Percentiles rank a stretch among this genome's conserved stretches.
phyloP scores from a whole-genome alignment of 2,113 vertebrate genomes.

The Lathamus discolor region DNA sequence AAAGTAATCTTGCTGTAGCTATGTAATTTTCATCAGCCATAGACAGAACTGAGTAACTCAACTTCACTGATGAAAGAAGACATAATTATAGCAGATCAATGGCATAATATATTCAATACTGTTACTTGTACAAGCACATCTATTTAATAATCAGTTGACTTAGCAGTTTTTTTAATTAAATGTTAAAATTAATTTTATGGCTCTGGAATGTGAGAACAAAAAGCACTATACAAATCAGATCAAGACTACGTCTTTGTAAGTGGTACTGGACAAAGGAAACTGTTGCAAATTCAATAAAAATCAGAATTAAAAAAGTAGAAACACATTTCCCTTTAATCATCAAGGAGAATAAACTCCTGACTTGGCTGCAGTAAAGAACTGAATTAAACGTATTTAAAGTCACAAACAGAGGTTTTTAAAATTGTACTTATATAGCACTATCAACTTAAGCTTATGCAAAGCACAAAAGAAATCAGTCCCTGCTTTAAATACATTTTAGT shows the following conservation, averaged over 20 bases:
- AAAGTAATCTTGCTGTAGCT: neutral
- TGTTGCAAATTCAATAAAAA: neutral
- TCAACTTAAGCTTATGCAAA: neutral
- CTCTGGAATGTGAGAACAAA: neutral
- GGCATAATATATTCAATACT: neutral
- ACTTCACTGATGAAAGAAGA: neutral
- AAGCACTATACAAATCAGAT: neutral
- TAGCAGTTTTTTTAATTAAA: neutral
- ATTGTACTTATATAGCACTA: neutral
- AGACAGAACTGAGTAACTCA: neutral
- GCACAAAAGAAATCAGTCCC: neutral
- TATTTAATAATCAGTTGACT: neutral
- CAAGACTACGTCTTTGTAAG: neutral
- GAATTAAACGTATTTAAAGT: neutral
- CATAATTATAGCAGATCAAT: neutral
- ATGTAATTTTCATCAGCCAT: neutral
- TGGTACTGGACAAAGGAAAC: neutral
- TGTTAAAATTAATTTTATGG: neutral
- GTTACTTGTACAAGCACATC: neutral
- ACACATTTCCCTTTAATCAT: neutral
- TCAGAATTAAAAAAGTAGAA: neutral
- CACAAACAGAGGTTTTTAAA: neutral
- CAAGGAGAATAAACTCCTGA: neutral
- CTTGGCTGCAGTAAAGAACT: neutral
- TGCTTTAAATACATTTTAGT: neutral